phyloP scores from a whole-genome alignment of 2,797 vertebrate species.

The Hippopotamyrus pictus region DNA sequence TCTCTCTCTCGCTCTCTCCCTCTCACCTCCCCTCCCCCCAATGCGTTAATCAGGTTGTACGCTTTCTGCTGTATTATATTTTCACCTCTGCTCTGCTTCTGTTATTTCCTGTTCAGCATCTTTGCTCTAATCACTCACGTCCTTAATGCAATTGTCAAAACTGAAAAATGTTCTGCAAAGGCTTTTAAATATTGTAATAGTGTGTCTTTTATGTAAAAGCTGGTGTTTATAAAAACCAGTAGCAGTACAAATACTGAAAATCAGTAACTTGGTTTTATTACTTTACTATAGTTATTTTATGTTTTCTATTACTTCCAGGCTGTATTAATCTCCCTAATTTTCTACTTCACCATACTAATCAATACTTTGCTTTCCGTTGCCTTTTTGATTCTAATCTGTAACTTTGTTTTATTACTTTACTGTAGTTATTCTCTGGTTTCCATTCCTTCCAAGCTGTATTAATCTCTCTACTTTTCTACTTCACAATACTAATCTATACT shows the following conservation, averaged over 20 bases:
- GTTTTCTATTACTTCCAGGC: not conserved
- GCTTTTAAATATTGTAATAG: not conserved
- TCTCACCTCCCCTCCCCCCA: not conserved
- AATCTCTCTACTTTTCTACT: not conserved
- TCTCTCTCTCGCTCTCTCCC: not conserved
- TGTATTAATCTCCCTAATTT: not conserved
- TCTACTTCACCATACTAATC: not conserved
- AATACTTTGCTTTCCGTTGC: not conserved
- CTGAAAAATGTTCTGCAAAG: not conserved
- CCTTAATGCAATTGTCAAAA: not conserved
- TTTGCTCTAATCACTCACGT: not conserved
- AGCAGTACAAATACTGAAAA: not conserved
- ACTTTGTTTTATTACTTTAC: not conserved
- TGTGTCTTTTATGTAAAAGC: not conserved
- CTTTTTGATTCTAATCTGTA: not conserved
- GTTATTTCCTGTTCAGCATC: not conserved
- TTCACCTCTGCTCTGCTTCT: not conserved
- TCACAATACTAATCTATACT: not conserved
- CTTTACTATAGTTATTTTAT: not conserved
- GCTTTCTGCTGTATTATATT: not conserved
- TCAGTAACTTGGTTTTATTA: not conserved
- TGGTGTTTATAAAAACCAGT: not conserved
- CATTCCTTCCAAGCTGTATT: not conserved
- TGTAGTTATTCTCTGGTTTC: not conserved
- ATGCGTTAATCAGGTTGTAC: not conserved